Base-by-base conservation (phyloP, 1,140 invertebrate species). In the Parasteatoda tepidariorum region DNA sequence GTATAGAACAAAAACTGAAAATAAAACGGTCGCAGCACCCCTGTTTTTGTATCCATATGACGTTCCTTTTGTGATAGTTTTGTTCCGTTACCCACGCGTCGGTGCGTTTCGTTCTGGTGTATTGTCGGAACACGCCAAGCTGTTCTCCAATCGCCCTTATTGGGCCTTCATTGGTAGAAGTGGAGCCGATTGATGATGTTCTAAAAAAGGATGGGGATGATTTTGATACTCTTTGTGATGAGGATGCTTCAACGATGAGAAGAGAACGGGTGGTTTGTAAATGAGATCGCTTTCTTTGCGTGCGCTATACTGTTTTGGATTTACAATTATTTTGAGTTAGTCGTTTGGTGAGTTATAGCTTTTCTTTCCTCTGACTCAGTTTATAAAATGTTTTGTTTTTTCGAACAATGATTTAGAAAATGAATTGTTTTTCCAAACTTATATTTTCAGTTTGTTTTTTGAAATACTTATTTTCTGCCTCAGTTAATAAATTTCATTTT, bases 61-160 rank as follows among this genome's bases (percentile, higher is more conserved):
- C 22, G 22, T 22, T 11, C n/a, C 64, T 31, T n/a, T 33, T 66
- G 64, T 41, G 55, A 62, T 73, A 33, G 48, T 73, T 73, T 59
- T 73, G 61, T 66, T 54, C 74, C 74, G 74, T 66, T 78, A 66
- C 74, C 74, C 31, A 31, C 61, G 22, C 74, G 26, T 34, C 6
- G 61, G 34, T 22, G 61, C 57, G 57, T 59, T 59, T 30, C 74
- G 74, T 66, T 78, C 74, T 61, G 38, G 24, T 66, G 61, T 78
- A 61, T 66, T 78, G 38, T 64, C 31, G 31, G 74, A 76, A 61
- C 61, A 78, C 66, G 74, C 64, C 74, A 76, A 41, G 33, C 33
- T 54, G 57, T 38, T n/a, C 34, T 24, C 28, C 28, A 31, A 55
- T 73, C 66, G 34, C 18, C 38, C 38, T 48, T 9, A n/a, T 48